Percentiles rank a stretch among this genome's conserved stretches.
Conservation (phyloP, 2,888 invertebrate species). For the Drosophila putrida region DNA sequence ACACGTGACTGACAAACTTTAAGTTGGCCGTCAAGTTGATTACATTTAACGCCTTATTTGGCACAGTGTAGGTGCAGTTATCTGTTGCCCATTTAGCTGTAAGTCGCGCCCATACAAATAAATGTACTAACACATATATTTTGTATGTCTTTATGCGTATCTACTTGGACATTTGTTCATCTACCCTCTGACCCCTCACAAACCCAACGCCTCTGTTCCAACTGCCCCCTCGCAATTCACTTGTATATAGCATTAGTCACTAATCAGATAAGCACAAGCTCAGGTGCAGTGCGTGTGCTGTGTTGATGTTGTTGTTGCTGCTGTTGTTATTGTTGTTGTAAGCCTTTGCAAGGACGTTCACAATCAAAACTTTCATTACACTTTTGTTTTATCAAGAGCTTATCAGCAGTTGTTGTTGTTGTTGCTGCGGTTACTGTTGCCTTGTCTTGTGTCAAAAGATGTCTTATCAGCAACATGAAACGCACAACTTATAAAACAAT, state of each 20-base stretch:
- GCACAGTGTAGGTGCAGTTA: conserved; percentile 36
- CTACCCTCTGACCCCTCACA: neutral
- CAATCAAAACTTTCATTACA: conserved; percentile 65
- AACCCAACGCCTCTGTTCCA: neutral
- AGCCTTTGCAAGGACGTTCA: conserved; percentile 68
- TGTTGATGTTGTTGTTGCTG: neutral
- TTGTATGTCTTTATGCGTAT: conserved; percentile 39
- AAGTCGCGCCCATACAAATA: conserved; percentile 4
- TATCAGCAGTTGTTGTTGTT: conserved; percentile 47
- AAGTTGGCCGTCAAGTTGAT: neutral
- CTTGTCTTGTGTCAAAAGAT: conserved; percentile 62
- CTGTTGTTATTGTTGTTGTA: conserved; percentile 5
- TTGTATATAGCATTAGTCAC: conserved; percentile 34
- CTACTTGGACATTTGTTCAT: conserved; percentile 34
- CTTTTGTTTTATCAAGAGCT: conserved; percentile 48
- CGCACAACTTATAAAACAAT: conserved; percentile 25
- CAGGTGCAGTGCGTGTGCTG: conserved; percentile 27
- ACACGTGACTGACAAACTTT: neutral
- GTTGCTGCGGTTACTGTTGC: conserved; percentile 28
- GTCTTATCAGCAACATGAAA: conserved; percentile 56
- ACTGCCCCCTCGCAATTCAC: neutral
- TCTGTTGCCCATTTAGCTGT: conserved; percentile 31
- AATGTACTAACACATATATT: conserved; percentile 24
- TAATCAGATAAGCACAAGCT: conserved; percentile 38
- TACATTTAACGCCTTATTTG: neutral